phyloP scores from a whole-genome alignment of 2,113 vertebrate genomes.

The Ctenomys sociabilis region DNA sequence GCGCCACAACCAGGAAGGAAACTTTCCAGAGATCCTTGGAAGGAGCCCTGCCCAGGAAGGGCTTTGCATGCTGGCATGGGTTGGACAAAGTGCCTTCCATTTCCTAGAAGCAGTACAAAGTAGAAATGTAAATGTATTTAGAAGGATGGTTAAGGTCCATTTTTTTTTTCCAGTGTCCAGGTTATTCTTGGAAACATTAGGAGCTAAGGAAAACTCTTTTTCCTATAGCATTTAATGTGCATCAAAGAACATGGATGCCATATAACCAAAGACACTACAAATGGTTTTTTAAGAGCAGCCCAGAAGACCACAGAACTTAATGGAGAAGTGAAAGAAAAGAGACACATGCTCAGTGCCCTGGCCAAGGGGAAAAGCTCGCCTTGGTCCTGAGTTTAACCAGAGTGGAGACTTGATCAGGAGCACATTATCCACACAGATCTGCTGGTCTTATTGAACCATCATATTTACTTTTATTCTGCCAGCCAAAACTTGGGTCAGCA shows the following conservation, averaged over 20 bases:
- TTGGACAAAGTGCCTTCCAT: not conserved
- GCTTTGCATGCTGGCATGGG: not conserved
- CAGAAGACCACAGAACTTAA: not conserved
- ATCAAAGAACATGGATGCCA: not conserved
- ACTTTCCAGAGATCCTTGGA: not conserved
- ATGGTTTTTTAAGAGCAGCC: conserved; percentile 31
- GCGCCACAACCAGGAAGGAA: not conserved
- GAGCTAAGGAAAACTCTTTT: not conserved
- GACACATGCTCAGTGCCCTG: not conserved
- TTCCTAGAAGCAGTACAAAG: not conserved
- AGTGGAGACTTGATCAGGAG: not conserved
- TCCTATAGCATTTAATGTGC: not conserved
- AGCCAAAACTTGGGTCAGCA: not conserved
- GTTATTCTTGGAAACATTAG: not conserved
- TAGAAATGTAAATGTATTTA: not conserved
- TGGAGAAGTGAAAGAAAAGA: not conserved
- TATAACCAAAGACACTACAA: not conserved
- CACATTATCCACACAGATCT: not conserved
- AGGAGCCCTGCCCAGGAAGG: not conserved
- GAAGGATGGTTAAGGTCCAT: not conserved
- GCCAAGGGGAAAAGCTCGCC: not conserved
- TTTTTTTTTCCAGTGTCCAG: not conserved
- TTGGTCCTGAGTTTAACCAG: not conserved
- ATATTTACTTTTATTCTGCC: conserved; percentile 32
- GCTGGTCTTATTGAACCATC: not conserved